phyloP scores from a whole-genome alignment of 1,140 invertebrate species.

The Phymorhynchus buccinoides region DNA sequence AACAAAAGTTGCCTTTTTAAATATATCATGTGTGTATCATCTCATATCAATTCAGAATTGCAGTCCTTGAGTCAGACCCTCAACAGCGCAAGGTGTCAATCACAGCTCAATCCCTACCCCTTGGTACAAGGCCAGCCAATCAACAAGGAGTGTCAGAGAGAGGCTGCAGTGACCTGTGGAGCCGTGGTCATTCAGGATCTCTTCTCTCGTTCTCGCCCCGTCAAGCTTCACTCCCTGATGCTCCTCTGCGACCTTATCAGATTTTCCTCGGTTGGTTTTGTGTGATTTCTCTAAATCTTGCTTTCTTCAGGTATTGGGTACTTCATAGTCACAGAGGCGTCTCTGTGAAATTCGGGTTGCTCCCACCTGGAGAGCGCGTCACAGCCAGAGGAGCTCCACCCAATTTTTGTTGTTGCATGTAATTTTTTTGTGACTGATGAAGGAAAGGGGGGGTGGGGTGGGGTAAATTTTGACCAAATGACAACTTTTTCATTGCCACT shows the following conservation, averaged over 20 bases:
- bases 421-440: no score
- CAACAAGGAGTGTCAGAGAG: constrained; percentile 54
- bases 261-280: constrained; percentile 51
- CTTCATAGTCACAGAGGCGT: no score
- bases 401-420: no score
- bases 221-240: constrained; percentile 49
- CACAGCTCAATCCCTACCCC: background rate
- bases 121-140: constrained; percentile 54
- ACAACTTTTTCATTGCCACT: no score
- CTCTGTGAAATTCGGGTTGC: no score
- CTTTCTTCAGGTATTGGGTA: background rate
- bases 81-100: background rate
- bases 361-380: no score
- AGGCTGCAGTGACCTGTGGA: constrained; percentile 44
- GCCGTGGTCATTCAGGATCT: constrained; percentile 48
- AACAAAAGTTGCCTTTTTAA: no score
- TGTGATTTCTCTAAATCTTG: constrained; percentile 2
- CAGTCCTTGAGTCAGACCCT: background rate
- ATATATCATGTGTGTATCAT: no score
- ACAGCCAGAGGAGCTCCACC: no score
- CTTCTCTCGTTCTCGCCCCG: constrained; percentile 46
- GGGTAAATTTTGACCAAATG: no score
- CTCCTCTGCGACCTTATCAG: constrained; percentile 57
- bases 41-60: no score
- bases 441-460: no score